Base-by-base conservation (phyloP, 2,113 vertebrate genomes). In the Entelurus aequoreus region DNA sequence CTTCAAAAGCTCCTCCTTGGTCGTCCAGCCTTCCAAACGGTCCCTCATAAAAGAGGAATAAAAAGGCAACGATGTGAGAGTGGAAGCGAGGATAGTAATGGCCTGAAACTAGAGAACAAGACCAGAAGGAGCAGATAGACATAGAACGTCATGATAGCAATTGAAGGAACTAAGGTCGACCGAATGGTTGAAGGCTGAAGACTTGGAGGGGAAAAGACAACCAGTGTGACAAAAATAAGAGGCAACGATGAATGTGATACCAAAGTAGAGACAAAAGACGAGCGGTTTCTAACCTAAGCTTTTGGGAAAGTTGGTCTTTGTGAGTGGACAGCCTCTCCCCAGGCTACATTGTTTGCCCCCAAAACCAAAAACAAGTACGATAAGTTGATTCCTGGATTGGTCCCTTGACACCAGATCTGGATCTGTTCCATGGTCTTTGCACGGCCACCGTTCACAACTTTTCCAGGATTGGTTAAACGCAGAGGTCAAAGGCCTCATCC, bases 1-100 rank as follows among this genome's bases (percentile, higher is more conserved):
- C 80, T 88, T 86, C 80, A 89, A 87, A 87, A 86, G 78, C 46
- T 11, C 65, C 60, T 46, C 6, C 71, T 72, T 47, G 68, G 59
- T 56, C 66, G 63, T 62, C 48, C 46, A 49, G 66, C 65, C 65
- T 83, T 62, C 57, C 67, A 83, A 75, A 74, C 71, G 46, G 47
- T 57, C 71, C 65, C 76, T 75, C 8, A 16, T 83, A 77, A 81
- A 77, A 72, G 53, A 74, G 61, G 67, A 67, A 80, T 63, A 72
- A 56, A 74, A 79, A 63, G 75, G 63, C 48, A 73, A 69, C 21
- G 7, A 78, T 62, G 73, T 63, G 67, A 72, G 60, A 54, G 37
- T 60, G 63, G 59, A 74, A 72, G 40, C n/a, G 15, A 6, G 37
- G 60, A 62, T 48, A 54, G 69, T 64, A 69, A 77, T 71, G 52